Evolutionary conservation across 2,113 vertebrate species (phyloP).

Genomic region (Dermatemys mawii): DNA sequence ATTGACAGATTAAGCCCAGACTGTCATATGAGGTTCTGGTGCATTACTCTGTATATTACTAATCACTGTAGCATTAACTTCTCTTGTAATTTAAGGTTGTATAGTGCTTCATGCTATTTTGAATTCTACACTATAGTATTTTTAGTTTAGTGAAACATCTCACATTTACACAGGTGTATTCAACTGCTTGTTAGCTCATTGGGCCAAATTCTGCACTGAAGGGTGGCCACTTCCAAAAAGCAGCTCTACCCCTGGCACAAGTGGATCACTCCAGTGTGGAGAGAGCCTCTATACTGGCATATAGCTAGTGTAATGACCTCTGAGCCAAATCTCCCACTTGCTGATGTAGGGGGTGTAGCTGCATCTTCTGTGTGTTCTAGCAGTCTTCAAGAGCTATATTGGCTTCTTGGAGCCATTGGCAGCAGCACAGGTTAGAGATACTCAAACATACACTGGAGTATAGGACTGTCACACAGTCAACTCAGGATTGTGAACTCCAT

Average conservation of each 20-base stretch:
- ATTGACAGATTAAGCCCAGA: neutral
- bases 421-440: neutral
- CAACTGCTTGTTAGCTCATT: neutral
- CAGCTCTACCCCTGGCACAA: neutral
- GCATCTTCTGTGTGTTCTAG: neutral
- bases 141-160: neutral
- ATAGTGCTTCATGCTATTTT: neutral
- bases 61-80: neutral
- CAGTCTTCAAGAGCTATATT: neutral
- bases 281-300: neutral
- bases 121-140: neutral
- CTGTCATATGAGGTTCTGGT: neutral
- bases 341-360: fast-evolving
- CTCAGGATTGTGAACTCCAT: neutral
- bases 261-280: neutral
- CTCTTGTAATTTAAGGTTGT: neutral
- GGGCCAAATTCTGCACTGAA: neutral
- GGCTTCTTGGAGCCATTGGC: fast-evolving
- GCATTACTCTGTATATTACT: neutral
- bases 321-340: neutral
- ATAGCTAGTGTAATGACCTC: fast-evolving
- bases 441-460: fast-evolving
- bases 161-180: neutral
- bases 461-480: fast-evolving
- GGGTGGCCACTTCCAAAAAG: neutral